Evolutionary conservation across 2,888 invertebrate species (phyloP), one percentile per base, ranked within the genome.

Genomic region (Drosophila limbata): DNA sequence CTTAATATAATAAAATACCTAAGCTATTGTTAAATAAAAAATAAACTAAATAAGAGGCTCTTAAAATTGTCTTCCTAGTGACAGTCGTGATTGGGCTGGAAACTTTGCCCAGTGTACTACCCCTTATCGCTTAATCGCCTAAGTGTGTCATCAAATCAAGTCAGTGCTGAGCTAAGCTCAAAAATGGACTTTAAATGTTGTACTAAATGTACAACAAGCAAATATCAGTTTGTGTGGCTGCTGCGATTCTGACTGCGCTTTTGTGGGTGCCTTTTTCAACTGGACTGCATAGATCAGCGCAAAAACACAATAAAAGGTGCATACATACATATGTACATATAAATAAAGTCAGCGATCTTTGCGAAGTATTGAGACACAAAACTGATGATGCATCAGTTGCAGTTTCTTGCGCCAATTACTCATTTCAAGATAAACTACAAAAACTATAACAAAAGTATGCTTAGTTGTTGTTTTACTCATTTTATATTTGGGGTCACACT

Each of bases 131-230:
- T 8, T 53, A 25, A 25, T 5, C 4, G 21, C 3, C n/a, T n/a
- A 76, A 42, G 60, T 78, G 69, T 78, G 75, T 76, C 74, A 74
- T 37, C 44, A 48, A 57, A 8, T 25, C 60, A 57, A 57, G 8
- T 25, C 63, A 57, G 37, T 64, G 75, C 79, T 76, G 75, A 76
- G 53, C 60, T 75, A 37, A 78, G 79, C 79, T 64, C 17, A 48
- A 48, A 51, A 47, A 11, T 77, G 42, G 73, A 61, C 61, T 77
- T 77, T 11, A 55, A 35, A 19, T 45, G 52, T 51, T 31, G n/a
- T 15, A 28, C 17, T 42, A 66, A 56, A 40, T 51, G 21, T 62
- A 15, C 15, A 45, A 76, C 42, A 53, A 56, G 25, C 28, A 52
- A 47, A 28, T 57, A 60, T 42, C 17, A 45, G 48, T 48, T 39